Conservation (phyloP, 64 coral and sea anemone genomes). For the Porites australiensis region DNA sequence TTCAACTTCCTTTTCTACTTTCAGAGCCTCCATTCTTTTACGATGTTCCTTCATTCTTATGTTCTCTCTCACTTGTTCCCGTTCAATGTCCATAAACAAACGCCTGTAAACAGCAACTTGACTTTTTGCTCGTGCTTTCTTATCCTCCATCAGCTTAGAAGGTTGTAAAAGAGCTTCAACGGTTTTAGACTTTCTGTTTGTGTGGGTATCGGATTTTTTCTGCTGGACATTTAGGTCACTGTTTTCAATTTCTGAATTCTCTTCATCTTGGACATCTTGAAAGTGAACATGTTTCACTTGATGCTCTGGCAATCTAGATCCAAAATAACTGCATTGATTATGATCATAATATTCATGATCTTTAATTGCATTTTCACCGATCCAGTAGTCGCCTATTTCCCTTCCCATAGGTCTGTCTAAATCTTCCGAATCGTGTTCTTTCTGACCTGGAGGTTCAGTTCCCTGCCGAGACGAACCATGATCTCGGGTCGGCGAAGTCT, state of each 20-base stretch:
- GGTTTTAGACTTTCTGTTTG: not conserved
- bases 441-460: not conserved
- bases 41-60: slow-evolving; percentile 97
- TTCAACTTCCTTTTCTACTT: slow-evolving; percentile 88
- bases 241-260: not conserved
- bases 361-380: slow-evolving; percentile 60
- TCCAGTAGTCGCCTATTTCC: slow-evolving; percentile 58
- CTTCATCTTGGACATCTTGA: slow-evolving; percentile 42
- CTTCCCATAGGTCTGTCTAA: not conserved
- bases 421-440: not conserved
- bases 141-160: slow-evolving; percentile 77
- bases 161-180: slow-evolving; percentile 77
- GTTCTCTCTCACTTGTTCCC: slow-evolving; percentile 97
- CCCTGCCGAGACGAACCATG: slow-evolving; percentile 5
- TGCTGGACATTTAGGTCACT: not conserved
- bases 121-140: slow-evolving; percentile 69
- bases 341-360: slow-evolving; percentile 17
- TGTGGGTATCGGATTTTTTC: not conserved
- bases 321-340: not conserved
- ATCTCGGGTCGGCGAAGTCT: slow-evolving; percentile 12
- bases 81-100: slow-evolving; percentile 97
- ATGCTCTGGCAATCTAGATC: not conserved
- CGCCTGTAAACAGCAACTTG: slow-evolving; percentile 95
- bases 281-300: slow-evolving; percentile 66
- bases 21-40: slow-evolving; percentile 88